Conservation (phyloP, 2,113 vertebrate species). For the Ancistrus triradiatus region DNA sequence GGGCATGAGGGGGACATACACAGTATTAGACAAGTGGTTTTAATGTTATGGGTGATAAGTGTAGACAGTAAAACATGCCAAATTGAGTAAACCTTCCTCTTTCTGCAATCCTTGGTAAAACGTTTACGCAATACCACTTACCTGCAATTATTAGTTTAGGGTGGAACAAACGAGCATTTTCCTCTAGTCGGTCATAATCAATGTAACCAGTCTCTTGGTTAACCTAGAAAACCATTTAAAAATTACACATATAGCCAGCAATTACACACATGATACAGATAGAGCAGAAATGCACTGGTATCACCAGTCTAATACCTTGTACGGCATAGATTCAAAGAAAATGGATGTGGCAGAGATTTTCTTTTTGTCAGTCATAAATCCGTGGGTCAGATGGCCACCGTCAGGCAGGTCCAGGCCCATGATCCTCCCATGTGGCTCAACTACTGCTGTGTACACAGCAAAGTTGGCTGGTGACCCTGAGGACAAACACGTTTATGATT, state of each 20-base stretch:
- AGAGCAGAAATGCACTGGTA: not conserved
- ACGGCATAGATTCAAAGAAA: conserved; percentile 98
- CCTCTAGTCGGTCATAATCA: conserved; percentile 82
- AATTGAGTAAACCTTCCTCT: not conserved
- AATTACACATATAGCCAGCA: not conserved
- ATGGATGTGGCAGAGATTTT: conserved; percentile 94
- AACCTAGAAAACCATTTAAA: conserved; percentile 70
- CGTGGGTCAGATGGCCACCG: conserved; percentile 92
- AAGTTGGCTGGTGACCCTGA: conserved; percentile 94
- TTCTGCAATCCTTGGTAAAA: not conserved
- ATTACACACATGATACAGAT: not conserved
- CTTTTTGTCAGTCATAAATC: conserved; percentile 98
- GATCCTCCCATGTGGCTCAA: conserved; percentile 92
- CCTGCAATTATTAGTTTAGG: conserved; percentile 93
- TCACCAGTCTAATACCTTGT: conserved; percentile 75
- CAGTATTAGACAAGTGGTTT: no score
- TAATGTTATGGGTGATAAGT: no score
- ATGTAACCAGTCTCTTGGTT: conserved; percentile 87
- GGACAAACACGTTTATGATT: not conserved
- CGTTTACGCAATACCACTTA: conserved; percentile 33
- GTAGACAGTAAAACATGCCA: no score
- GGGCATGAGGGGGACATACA: not conserved
- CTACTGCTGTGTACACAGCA: conserved; percentile 87
- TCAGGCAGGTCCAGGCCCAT: conserved; percentile 97
- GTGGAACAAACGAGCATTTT: conserved; percentile 88